phyloP scores from a whole-genome alignment of 2,113 vertebrate species.

The Trematocara marginatum region DNA sequence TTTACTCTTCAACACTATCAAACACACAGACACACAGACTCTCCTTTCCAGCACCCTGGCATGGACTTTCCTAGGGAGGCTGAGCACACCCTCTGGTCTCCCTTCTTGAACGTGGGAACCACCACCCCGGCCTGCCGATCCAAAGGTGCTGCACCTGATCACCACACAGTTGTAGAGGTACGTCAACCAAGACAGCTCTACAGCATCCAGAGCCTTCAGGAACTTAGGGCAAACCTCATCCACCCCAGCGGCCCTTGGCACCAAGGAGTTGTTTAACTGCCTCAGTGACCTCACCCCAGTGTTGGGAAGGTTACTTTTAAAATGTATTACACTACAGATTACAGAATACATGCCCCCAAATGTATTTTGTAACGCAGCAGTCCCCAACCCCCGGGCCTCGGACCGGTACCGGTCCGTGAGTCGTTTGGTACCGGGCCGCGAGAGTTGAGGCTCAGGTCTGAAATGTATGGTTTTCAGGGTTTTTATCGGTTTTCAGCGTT shows the following conservation, averaged over 20 bases:
- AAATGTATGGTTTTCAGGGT: no score
- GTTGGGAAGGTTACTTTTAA: not conserved
- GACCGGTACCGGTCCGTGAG: no score
- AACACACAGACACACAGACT: not conserved
- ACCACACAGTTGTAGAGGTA: not conserved
- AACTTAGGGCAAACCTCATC: not conserved
- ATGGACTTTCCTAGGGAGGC: not conserved
- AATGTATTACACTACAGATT: not conserved
- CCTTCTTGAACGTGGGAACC: no score
- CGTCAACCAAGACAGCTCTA: not conserved
- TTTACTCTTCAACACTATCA: not conserved
- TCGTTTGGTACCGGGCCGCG: no score
- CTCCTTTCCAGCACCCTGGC: not conserved
- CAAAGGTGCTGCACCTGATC: not conserved
- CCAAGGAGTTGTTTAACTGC: not conserved
- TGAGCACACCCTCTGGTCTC: not conserved
- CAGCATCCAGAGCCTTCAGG: not conserved
- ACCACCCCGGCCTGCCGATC: no score
- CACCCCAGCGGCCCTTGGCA: not conserved
- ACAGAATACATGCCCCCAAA: not conserved
- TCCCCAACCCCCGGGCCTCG: no score
- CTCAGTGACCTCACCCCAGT: not conserved
- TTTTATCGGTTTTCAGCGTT: no score
- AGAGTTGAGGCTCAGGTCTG: no score
- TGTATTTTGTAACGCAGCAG: not conserved